A percentile compares a stretch with the other conserved stretches of the same genome.
Conservation (phyloP, 2,113 vertebrate species). For the Chloroceryle aenea region DNA sequence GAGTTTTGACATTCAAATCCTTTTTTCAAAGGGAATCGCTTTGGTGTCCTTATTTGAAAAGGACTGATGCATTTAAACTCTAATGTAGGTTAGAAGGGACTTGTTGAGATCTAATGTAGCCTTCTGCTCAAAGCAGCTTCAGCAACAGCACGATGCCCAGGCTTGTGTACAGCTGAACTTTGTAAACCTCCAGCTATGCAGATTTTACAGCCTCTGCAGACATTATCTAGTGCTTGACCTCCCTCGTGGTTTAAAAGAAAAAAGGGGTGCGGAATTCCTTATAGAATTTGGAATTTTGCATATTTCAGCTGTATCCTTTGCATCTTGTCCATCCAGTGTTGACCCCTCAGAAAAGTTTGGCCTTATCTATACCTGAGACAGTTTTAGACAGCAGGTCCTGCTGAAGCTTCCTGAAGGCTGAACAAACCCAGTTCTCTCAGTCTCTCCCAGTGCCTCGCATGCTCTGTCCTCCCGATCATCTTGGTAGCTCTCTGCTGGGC, state of each 20-base stretch:
- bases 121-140: neutral
- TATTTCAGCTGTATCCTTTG: neutral
- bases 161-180: neutral
- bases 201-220: neutral
- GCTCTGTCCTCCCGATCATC: neutral
- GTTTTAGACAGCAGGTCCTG: neutral
- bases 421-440: neutral
- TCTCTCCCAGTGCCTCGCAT: accelerated
- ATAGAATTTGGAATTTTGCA: neutral
- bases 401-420: neutral
- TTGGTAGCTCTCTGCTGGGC: neutral
- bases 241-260: neutral
- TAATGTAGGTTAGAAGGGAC: neutral
- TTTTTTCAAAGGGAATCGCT: neutral
- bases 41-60: neutral
- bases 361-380: neutral
- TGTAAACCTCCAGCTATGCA: neutral
- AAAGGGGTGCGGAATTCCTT: neutral
- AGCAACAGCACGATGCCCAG: neutral
- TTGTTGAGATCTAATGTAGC: neutral
- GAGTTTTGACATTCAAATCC: neutral
- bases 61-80: neutral
- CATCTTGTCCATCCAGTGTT: neutral
- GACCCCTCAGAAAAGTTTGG: neutral
- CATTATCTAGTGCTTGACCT: neutral